Percentiles rank a stretch among this genome's conserved stretches.
phyloP scores from a whole-genome alignment of 2,888 invertebrate species.

The Neoaliturus tenellus region DNA sequence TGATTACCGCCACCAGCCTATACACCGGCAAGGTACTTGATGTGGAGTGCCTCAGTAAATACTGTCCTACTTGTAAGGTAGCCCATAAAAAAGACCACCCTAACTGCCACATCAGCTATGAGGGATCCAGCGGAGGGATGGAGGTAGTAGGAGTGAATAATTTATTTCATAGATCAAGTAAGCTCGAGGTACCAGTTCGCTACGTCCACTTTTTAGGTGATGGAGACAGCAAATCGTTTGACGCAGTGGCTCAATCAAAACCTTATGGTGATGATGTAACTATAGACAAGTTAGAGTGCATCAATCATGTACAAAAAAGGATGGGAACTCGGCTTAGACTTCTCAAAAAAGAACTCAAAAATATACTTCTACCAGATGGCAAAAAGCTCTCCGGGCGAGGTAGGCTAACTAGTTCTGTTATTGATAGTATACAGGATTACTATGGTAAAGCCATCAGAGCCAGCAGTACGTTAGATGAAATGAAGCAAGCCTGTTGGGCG shows the following conservation, averaged over 20 bases:
- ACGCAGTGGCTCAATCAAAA: neutral
- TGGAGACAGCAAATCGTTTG: slow-evolving; percentile 18
- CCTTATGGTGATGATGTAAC: slow-evolving; percentile 7
- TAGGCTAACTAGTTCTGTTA: slow-evolving; percentile 63
- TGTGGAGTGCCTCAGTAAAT: neutral
- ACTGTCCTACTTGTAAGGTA: slow-evolving; percentile 7
- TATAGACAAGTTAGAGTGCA: slow-evolving; percentile 18
- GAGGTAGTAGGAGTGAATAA: slow-evolving; percentile 9
- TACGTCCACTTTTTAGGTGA: slow-evolving; percentile 37
- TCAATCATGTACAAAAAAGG: slow-evolving; percentile 15
- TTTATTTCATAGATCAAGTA: neutral
- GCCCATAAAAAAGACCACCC: neutral
- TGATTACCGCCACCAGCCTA: neutral
- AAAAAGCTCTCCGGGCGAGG: slow-evolving; percentile 60
- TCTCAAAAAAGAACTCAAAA: neutral
- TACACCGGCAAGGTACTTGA: neutral
- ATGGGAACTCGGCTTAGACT: neutral
- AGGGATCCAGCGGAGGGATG: slow-evolving; percentile 10
- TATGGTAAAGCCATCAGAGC: slow-evolving; percentile 66
- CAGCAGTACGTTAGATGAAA: slow-evolving; percentile 61
- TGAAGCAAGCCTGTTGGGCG: slow-evolving; percentile 67
- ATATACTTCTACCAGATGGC: slow-evolving; percentile 10
- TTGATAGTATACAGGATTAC: slow-evolving; percentile 65
- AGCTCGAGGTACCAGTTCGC: neutral
- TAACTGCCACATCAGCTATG: neutral